These are phyloP conservation scores for Boloria selene DNA, from an alignment of 2,888 invertebrate genomes.

Conservation along the genomic window DNA sequence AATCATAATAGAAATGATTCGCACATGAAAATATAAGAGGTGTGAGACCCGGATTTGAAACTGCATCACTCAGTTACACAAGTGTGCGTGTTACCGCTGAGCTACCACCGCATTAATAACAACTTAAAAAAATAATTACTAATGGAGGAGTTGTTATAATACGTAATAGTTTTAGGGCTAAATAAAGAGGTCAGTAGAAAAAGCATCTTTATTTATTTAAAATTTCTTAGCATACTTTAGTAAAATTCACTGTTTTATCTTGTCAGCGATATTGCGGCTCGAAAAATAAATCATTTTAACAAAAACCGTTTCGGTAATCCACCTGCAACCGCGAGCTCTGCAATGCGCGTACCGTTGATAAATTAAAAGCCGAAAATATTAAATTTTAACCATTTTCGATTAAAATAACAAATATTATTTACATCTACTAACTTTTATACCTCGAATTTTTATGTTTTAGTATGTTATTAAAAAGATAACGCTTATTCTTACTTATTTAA, in stretches of 20 bases:
- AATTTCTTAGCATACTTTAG: conserved; percentile 5
- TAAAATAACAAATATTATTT: background rate
- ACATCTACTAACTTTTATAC: background rate
- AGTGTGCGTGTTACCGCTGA: no score
- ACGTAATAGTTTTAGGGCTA: background rate
- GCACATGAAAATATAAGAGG: no score
- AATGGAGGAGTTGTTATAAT: no score
- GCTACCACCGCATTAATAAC: no score
- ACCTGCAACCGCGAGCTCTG: conserved; percentile 38
- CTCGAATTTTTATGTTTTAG: no score
- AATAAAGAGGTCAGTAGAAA: background rate
- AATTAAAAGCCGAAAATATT: conserved; percentile 34
- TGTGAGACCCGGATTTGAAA: no score
- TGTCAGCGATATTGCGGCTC: conserved; percentile 35
- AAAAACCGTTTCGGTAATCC: conserved; percentile 36
- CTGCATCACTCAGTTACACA: no score
- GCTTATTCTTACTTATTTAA: no score
- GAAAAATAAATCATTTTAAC: conserved; percentile 35
- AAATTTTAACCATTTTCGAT: conserved; percentile 15
- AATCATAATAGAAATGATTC: no score
- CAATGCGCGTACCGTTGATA: conserved; percentile 36
- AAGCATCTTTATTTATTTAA: background rate
- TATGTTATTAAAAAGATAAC: no score
- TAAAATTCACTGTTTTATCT: conserved; percentile 23
- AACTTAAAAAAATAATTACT: background rate